Evolutionary conservation across 1,140 invertebrate genomes (phyloP).

Genomic region (Muscidifurax raptorellus): DNA sequence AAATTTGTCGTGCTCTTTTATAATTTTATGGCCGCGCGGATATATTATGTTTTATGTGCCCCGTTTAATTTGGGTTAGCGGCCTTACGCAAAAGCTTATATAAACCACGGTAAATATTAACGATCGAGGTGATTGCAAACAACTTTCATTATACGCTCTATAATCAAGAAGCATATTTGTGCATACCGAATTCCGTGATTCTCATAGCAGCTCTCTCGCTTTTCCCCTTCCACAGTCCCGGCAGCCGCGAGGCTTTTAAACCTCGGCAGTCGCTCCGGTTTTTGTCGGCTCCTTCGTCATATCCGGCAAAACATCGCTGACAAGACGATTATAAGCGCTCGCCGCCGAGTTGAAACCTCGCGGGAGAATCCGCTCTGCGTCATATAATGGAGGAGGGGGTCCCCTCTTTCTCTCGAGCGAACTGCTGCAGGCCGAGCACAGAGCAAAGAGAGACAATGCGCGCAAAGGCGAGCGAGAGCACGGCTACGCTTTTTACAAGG

Average conservation of each 20-base stretch:
- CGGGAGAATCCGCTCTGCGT: neutral
- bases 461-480: neutral
- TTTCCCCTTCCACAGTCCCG: neutral
- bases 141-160: neutral
- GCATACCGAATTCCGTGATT: too few species aligned
- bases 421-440: neutral
- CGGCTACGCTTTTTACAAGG: constrained; percentile 32
- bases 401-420: neutral
- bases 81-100: too few species aligned
- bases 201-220: too few species aligned
- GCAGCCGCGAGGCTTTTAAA: neutral
- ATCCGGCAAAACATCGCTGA: constrained; percentile 61
- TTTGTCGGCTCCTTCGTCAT: constrained; percentile 48
- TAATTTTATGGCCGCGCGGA: too few species aligned
- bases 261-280: neutral
- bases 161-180: too few species aligned
- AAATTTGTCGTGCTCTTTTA: too few species aligned
- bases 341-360: neutral
- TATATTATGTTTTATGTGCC: too few species aligned
- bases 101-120: too few species aligned
- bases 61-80: too few species aligned
- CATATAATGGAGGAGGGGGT: constrained; percentile 32
- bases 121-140: too few species aligned
- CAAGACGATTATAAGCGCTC: constrained; percentile 61
- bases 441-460: constrained; percentile 41